These are phyloP conservation scores for Apis laboriosa DNA, from an alignment of 1,140 invertebrate genomes.

Conservation along the genomic window DNA sequence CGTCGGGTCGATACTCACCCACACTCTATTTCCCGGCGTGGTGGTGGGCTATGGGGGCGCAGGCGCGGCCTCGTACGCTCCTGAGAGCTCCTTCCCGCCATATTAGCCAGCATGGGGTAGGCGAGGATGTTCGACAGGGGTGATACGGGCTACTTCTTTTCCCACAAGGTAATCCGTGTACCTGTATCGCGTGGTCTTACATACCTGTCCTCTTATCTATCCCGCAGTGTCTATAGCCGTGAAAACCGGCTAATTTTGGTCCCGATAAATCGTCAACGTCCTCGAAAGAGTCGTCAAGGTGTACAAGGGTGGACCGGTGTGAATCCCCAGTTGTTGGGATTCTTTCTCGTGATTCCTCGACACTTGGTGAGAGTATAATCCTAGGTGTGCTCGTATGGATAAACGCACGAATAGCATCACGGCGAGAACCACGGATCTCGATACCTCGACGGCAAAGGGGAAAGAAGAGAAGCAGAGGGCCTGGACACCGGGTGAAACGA, in stretches of 20 bases:
- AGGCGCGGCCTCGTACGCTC: slow-evolving; percentile 69
- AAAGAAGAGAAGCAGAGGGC: slow-evolving; percentile 38
- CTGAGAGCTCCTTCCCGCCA: slow-evolving; percentile 78
- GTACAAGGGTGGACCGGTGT: background rate
- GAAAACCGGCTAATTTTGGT: background rate
- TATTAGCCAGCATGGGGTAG: slow-evolving; percentile 81
- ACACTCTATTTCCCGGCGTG: slow-evolving; percentile 60
- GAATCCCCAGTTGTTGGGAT: background rate
- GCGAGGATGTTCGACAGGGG: slow-evolving; percentile 84
- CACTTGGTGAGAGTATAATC: background rate
- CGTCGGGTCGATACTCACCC: slow-evolving; percentile 76
- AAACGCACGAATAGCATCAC: slow-evolving; percentile 1
- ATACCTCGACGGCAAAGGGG: background rate
- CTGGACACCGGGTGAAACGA: slow-evolving; percentile 12
- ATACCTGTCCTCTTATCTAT: too few relatives aligned
- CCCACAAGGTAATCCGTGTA: slow-evolving; percentile 83
- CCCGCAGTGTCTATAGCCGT: too few relatives aligned
- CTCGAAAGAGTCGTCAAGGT: background rate
- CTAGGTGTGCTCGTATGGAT: slow-evolving; percentile 39
- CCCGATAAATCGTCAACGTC: background rate
- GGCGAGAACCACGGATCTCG: slow-evolving; percentile 34
- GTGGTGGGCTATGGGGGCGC: slow-evolving; percentile 54
- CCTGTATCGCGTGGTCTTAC: slow-evolving; percentile 32
- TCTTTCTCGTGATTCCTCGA: background rate
- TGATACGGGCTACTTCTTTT: slow-evolving; percentile 84